Evolutionary conservation across 2,797 vertebrate species (phyloP), one percentile per base, ranked within the genome.

Genomic region (Spheniscus humboldti): DNA sequence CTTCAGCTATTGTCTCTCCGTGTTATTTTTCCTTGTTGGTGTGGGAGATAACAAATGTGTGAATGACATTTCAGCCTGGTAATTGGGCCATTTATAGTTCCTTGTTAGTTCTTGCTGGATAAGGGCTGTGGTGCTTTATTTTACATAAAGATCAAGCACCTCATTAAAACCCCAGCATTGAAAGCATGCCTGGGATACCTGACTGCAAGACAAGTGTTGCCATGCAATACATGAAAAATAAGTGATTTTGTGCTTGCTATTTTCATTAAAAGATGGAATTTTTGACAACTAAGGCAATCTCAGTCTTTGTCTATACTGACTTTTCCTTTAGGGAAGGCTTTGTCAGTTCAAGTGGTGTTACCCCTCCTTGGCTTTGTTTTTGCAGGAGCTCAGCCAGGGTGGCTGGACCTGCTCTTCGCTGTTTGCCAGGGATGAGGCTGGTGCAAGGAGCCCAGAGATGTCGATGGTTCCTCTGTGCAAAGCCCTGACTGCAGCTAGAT

Each of bases 31-130:
- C 94, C 91, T 88, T 94, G 91, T 95, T 96, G 95, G 91, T 96
- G 91, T 94, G 94, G 85, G 92, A 94, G 91, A 97, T 96, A 96
- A 95, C 92, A 94, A 96, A 97, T 67, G 92, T 92, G 95, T 95
- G 96, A 96, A 92, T 94, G 97, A 94, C 97, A 97, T 96, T 97
- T 96, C 94, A 96, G 96, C 89, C 92, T 92, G 79, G 91, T 96
- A 97, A 97, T 96, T 96, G 96, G 92, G 89, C 82, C 96, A 93
- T 96, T 96, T 96, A 92, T 94, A 97, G 93, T 89, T 95, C 72
- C 95, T 93, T 96, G 92, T 96, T 97, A 96, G 93, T 86, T 96
- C 82, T 84, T 81, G 82, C 79, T 90, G 94, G 85, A 81, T 95
- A 56, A 94, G 87, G 94, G 79, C 85, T 84, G 69, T 86, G 90